Base-by-base conservation (phyloP, 2,888 invertebrate species). In the Mythimna pallens region DNA sequence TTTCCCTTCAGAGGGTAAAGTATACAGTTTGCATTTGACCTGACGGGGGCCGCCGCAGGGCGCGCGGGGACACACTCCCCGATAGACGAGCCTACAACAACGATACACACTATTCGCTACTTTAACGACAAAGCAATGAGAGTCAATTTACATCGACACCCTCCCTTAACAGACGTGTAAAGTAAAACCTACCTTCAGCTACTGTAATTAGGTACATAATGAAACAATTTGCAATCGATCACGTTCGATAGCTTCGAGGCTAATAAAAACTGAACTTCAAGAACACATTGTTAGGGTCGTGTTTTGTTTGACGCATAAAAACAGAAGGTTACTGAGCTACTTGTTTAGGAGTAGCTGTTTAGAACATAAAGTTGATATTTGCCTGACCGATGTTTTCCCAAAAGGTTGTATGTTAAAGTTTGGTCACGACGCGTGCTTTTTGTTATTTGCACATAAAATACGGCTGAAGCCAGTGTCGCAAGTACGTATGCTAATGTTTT, bases 151-250 rank as follows among this genome's bases (percentile, higher is more conserved):
- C 84, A 83, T 81, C 57, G 78, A 82, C 84, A 81, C 65, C 73
- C 59, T 65, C 61, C 70, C 25, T 59, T 66, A 20, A 65, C 54
- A 70, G 73, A 65, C 64, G 78, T 63, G 79, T 88, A 86, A 85
- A 78, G 88, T 86, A 92, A 93, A 93, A 91, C 82, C 89, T 86
- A 90, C 92, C 92, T 92, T 93, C 85, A 83, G 89, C 90, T 83
- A 80, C 86, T 83, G 92, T 91, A 92, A 93, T 94, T 94, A 92
- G 90, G 90, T 90, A 88, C 88, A 90, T 90, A 91, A 92, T 93
- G 88, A 91, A 92, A 91, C 89, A 90, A 92, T 91, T 93, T 92
- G 91, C 88, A 88, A 91, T 91, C 91, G 90, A 93, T 93, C 90
- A 91, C 79, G 83, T 86, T 86, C 83, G 76, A 83, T 87, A 84